Base-by-base conservation (phyloP, 2,888 invertebrate genomes). In the Gnatocerus cornutus region DNA sequence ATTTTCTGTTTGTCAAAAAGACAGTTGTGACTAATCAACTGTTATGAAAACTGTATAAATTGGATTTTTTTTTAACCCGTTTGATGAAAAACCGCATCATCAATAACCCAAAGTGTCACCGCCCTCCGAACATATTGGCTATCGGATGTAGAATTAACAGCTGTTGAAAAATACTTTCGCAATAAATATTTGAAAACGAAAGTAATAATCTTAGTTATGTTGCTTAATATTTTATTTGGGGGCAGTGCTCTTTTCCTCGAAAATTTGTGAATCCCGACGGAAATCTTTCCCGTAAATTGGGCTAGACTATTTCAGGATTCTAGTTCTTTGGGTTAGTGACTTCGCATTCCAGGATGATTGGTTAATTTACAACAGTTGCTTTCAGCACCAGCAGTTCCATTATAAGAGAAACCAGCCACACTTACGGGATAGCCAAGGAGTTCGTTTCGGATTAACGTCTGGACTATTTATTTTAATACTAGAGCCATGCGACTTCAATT, bases 241-340 rank as follows among this genome's bases (percentile, higher is more conserved):
- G 53, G 21, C 63, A 48, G 53, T 63, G 41, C 52, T 53, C 63
- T 53, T 27, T 62, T 62, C 59, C 53, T 43, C 48, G 50, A 41
- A n/a, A 56, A 50, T 67, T 50, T 50, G 50, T 67, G 66, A 33
- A 58, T 58, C 52, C 46, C 56, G 59, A 53, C 46, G 63, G 68
- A 65, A 72, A 64, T 59, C 70, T 67, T 72, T 69, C 63, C 48
- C 43, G 59, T 55, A 45, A 33, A 64, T 70, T 73, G 73, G 74
- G 71, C 48, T 69, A 68, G 73, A 75, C 73, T 77, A 78, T 76
- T 78, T 77, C 70, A 71, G 73, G 73, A 74, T 74, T 72, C 68
- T 68, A 71, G 73, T 71, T 73, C 72, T 73, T 73, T 77, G 65
- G 78, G 77, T 76, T 77, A 76, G 71, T 77, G 78, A 78, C 78